A percentile compares a stretch with the other conserved stretches of the same genome.
These are phyloP conservation scores for Sebastes diaconus DNA, from an alignment of 2,797 vertebrate genomes.

Conservation along the genomic window DNA sequence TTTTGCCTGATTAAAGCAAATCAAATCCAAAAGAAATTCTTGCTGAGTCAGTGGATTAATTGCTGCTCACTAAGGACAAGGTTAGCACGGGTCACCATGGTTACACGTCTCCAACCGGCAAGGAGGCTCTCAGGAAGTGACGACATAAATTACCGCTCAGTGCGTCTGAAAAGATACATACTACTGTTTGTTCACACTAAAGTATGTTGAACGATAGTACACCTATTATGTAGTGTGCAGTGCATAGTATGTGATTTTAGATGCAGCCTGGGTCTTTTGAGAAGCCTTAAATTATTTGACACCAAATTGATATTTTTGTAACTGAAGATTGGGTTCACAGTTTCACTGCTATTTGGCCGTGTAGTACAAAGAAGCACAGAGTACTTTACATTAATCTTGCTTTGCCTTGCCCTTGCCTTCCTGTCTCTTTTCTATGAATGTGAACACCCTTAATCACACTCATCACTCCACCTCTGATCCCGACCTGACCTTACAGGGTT, in stretches of 20 bases:
- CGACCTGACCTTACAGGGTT: not conserved
- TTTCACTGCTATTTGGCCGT: not conserved
- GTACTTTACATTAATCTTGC: not conserved
- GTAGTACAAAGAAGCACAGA: not conserved
- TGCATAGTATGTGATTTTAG: too few species aligned
- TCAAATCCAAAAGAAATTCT: not conserved
- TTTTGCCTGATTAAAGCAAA: slow-evolving; percentile 1
- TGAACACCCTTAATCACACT: not conserved
- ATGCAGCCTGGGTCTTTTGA: too few species aligned
- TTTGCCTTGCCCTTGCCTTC: not conserved
- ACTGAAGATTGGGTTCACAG: not conserved
- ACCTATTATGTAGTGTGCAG: too few species aligned
- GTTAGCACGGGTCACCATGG: too few species aligned
- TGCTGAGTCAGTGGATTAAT: not conserved
- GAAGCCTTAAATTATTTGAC: not conserved
- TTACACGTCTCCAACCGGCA: too few species aligned
- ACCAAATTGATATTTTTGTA: not conserved
- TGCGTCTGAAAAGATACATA: too few species aligned
- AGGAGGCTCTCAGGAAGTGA: too few species aligned
- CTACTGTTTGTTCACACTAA: too few species aligned
- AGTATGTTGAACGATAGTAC: too few species aligned
- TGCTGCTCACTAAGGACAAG: not conserved
- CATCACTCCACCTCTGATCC: not conserved
- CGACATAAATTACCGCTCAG: too few species aligned
- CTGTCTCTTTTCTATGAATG: not conserved